Conservation (phyloP, 2,888 invertebrate genomes). For the Pollenia amentaria region DNA sequence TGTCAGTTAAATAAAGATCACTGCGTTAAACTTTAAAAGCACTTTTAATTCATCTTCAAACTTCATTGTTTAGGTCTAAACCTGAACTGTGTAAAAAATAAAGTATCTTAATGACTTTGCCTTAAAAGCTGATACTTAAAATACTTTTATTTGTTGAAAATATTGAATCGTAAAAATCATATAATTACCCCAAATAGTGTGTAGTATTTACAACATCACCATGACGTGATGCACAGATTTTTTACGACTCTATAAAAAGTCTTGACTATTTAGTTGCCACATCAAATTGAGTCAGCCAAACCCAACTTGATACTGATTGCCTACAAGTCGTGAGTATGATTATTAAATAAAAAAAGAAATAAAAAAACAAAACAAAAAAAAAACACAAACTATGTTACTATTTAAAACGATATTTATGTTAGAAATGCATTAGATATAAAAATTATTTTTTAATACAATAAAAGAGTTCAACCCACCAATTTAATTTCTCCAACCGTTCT, state of each 20-base stretch:
- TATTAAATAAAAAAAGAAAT: not conserved
- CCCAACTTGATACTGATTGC: slow-evolving; percentile 37
- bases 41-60: too few relatives aligned
- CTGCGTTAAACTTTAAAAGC: too few relatives aligned
- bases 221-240: slow-evolving; percentile 20
- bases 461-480: slow-evolving; percentile 60
- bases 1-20: too few relatives aligned
- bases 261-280: not conserved
- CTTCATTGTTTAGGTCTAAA: too few relatives aligned
- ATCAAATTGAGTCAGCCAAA: slow-evolving; percentile 18
- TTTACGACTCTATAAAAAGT: slow-evolving; percentile 33
- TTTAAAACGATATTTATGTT: slow-evolving; percentile 46
- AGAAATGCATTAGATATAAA: slow-evolving; percentile 29
- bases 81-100: too few relatives aligned
- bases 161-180: slow-evolving; percentile 24
- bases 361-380: not conserved
- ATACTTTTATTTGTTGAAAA: slow-evolving; percentile 16
- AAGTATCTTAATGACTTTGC: not conserved
- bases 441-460: slow-evolving; percentile 44
- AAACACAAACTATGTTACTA: slow-evolving; percentile 12
- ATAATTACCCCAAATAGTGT: slow-evolving; percentile 29
- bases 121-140: not conserved
- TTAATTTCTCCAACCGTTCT: slow-evolving; percentile 60
- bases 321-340: slow-evolving; percentile 37
- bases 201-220: slow-evolving; percentile 7